A percentile compares a stretch with the other conserved stretches of the same genome.
Conservation (phyloP, 2,888 invertebrate species). For the Tetanocera ferruginea region DNA sequence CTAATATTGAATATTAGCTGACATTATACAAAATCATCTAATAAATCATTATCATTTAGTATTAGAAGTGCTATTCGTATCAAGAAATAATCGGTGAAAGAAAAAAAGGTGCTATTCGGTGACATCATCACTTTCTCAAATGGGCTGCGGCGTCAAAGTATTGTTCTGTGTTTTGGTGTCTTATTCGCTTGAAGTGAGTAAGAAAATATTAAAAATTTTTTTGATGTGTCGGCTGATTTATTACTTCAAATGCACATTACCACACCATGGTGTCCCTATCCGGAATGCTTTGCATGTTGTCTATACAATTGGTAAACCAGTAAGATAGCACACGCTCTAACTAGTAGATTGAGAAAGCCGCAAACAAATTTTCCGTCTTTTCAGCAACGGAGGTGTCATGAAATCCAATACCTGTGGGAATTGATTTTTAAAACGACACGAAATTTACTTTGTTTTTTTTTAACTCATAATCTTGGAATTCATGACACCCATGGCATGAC, state of each 20-base stretch:
- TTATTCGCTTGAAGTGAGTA: not conserved
- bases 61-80: not conserved
- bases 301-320: too few relatives aligned
- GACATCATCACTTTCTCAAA: conserved; percentile 55
- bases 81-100: not conserved
- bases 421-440: too few relatives aligned
- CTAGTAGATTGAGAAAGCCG: too few relatives aligned
- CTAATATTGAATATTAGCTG: not conserved
- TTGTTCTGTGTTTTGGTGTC: not conserved
- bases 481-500: too few relatives aligned
- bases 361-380: too few relatives aligned
- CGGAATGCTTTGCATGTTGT: not conserved
- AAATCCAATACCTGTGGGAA: too few relatives aligned
- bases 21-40: not conserved
- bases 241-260: not conserved
- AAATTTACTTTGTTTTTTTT: too few relatives aligned
- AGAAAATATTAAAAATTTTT: not conserved
- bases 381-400: too few relatives aligned
- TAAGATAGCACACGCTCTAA: too few relatives aligned
- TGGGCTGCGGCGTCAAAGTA: conserved; percentile 27
- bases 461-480: too few relatives aligned
- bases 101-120: conserved; percentile 46
- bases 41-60: not conserved
- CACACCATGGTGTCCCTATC: not conserved
- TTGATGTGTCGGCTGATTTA: not conserved